A percentile compares a stretch with the other conserved stretches of the same genome.
Conservation (phyloP, 2,888 invertebrate genomes). For the Clunio marinus region DNA sequence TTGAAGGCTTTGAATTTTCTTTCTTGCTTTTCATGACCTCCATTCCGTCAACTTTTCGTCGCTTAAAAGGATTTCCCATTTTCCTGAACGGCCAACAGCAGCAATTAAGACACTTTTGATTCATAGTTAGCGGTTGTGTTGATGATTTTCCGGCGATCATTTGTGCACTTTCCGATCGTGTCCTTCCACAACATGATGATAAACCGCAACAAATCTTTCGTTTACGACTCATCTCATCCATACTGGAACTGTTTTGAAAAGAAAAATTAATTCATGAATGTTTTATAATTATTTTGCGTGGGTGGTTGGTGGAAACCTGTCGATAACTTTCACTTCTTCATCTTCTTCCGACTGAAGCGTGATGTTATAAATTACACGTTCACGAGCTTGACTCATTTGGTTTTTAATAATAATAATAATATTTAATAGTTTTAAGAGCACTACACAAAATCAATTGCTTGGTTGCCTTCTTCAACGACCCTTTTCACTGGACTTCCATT, state of each 20-base stretch:
- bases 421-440: neutral
- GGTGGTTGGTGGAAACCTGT: no score
- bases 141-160: neutral
- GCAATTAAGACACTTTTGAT: constrained; percentile 11
- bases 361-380: constrained; percentile 21
- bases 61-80: constrained; percentile 1
- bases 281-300: no score
- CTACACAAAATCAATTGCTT: neutral
- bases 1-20: neutral
- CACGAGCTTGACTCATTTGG: neutral
- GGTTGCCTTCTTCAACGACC: neutral
- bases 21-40: neutral
- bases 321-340: constrained; percentile 25
- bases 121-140: neutral
- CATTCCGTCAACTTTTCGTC: constrained; percentile 23
- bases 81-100: constrained; percentile 15
- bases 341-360: constrained; percentile 16
- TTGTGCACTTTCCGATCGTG: constrained; percentile 12
- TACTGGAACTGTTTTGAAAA: constrained; percentile 32
- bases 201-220: constrained; percentile 22
- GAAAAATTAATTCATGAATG: no score
- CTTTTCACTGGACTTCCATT: constrained; percentile 22
- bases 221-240: constrained; percentile 25
- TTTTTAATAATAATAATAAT: no score
- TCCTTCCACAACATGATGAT: constrained; percentile 21